Percentiles rank a stretch among this genome's conserved stretches.
These are phyloP conservation scores for Chaetodon trifasciatus DNA, from an alignment of 2,797 vertebrate genomes.

Conservation along the genomic window DNA sequence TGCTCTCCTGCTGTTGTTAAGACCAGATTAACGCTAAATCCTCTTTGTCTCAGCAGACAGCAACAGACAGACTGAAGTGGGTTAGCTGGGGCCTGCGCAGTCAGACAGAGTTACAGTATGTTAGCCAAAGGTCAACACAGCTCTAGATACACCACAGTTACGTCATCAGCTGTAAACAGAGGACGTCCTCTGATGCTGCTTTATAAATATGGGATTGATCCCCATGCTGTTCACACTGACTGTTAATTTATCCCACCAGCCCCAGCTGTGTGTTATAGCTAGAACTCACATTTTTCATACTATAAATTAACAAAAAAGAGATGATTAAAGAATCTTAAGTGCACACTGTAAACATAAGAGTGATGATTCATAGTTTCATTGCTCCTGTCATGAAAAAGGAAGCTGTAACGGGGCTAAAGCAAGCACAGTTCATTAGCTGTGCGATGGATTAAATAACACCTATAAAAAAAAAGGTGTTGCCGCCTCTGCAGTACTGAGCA, in stretches of 20 bases:
- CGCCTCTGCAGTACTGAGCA: not conserved
- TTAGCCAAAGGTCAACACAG: conserved; percentile 58
- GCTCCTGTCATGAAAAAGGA: not conserved
- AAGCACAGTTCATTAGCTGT: not conserved
- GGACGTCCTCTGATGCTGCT: not conserved
- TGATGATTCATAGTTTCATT: not conserved
- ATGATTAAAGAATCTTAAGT: not conserved
- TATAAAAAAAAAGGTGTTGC: not conserved
- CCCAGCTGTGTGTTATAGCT: no score
- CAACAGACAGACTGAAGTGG: conserved; percentile 57
- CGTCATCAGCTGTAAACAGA: conserved; percentile 14
- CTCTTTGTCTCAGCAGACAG: conserved; percentile 77
- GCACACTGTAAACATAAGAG: not conserved
- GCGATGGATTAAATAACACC: not conserved
- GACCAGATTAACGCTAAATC: conserved; percentile 78
- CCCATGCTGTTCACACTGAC: no score
- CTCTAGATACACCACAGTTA: conserved; percentile 15
- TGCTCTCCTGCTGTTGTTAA: conserved; percentile 68
- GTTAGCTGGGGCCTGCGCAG: conserved; percentile 15
- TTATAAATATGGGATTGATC: conserved; percentile 23
- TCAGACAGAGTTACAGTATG: conserved; percentile 42
- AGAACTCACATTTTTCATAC: no score
- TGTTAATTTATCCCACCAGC: no score
- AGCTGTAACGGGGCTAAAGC: not conserved
- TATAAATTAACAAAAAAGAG: not conserved